Conservation (phyloP, 2,888 invertebrate species). For the Lapara coniferarum region DNA sequence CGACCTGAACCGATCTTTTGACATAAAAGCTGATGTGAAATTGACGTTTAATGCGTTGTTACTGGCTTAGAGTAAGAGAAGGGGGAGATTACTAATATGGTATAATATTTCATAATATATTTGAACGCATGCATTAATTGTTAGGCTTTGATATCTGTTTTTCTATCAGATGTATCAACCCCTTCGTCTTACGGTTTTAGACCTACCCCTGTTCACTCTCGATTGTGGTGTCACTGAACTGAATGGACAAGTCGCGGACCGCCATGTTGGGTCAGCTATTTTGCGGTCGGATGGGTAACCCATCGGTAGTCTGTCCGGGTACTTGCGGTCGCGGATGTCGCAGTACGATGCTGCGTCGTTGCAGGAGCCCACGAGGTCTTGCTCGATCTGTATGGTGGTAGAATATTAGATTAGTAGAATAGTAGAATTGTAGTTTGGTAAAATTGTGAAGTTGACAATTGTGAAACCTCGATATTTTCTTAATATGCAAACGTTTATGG, state of each 20-base stretch:
- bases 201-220: conserved; percentile 51
- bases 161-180: not conserved
- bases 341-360: conserved; percentile 88
- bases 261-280: conserved; percentile 88
- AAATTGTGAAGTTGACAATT: not conserved
- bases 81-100: not conserved
- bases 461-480: no score
- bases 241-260: conserved; percentile 82
- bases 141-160: not conserved
- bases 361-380: conserved; percentile 81
- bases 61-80: not conserved
- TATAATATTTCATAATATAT: no score
- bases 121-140: not conserved
- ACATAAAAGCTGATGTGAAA: conserved; percentile 8
- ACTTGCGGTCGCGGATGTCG: conserved; percentile 86
- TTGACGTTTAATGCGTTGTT: conserved; percentile 7
- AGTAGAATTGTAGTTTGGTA: no score
- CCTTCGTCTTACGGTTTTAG: not conserved
- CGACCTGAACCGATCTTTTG: conserved; percentile 14
- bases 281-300: conserved; percentile 91
- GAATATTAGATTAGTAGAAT: not conserved
- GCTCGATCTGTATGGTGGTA: conserved; percentile 68
- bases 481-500: no score
- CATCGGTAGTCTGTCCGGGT: conserved; percentile 87
- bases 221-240: conserved; percentile 83